phyloP scores from a whole-genome alignment of 2,113 vertebrate species.

The Seriola quinqueradiata region DNA sequence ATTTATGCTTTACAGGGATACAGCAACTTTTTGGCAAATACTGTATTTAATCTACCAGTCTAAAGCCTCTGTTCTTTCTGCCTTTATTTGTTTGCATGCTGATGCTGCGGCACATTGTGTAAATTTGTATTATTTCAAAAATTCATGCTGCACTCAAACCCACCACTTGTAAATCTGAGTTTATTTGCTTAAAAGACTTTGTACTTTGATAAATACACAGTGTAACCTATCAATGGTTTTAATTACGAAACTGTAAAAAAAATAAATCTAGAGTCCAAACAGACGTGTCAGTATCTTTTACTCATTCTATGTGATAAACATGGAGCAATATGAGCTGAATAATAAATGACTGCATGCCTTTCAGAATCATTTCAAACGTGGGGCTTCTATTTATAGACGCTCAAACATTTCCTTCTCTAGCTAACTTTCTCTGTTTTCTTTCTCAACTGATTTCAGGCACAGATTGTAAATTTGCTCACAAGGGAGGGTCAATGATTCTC shows the following conservation, averaged over 20 bases:
- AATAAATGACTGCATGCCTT: slow-evolving; percentile 72
- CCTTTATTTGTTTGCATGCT: not conserved
- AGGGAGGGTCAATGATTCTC: slow-evolving; percentile 78
- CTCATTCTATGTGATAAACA: slow-evolving; percentile 59
- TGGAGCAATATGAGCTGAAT: slow-evolving; percentile 69
- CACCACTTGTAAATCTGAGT: slow-evolving; percentile 2
- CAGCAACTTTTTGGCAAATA: slow-evolving; percentile 12
- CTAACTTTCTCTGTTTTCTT: slow-evolving; percentile 75
- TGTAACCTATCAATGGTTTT: slow-evolving; percentile 5
- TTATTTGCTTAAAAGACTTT: slow-evolving; percentile 1
- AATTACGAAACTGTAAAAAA: slow-evolving; percentile 12
- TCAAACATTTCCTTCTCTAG: slow-evolving; percentile 71
- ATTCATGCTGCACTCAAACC: not conserved
- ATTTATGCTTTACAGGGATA: slow-evolving; percentile 23
- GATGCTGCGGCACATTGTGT: slow-evolving; percentile 1
- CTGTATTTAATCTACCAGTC: not conserved
- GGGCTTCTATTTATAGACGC: slow-evolving; percentile 72
- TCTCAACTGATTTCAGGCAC: slow-evolving; percentile 74
- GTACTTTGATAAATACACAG: not conserved
- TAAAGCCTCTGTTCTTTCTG: not conserved
- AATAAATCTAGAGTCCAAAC: slow-evolving; percentile 24
- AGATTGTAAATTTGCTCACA: slow-evolving; percentile 74
- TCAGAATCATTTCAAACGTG: slow-evolving; percentile 68
- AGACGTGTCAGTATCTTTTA: slow-evolving; percentile 28
- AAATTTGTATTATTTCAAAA: not conserved